Percentiles rank a stretch among this genome's conserved stretches.
Conservation (phyloP, 2,113 vertebrate genomes). For the Suricata suricatta region DNA sequence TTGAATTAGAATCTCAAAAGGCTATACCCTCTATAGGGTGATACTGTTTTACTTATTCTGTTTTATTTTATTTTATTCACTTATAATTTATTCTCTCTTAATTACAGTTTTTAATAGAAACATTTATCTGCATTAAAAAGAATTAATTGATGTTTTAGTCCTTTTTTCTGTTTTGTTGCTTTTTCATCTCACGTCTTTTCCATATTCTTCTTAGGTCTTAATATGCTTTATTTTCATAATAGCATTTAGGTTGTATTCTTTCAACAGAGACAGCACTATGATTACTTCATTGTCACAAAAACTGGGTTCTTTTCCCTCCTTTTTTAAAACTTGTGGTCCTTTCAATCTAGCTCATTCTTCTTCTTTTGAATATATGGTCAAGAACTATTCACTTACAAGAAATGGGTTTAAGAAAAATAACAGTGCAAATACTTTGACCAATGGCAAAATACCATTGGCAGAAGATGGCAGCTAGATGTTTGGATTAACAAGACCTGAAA, state of each 20-base stretch:
- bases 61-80: not conserved
- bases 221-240: not conserved
- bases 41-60: not conserved
- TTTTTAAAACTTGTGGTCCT: not conserved
- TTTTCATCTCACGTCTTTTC: not conserved
- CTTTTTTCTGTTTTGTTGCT: not conserved
- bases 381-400: not conserved
- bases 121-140: not conserved
- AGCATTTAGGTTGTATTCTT: not conserved
- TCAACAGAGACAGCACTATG: not conserved
- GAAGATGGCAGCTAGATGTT: not conserved
- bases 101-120: not conserved
- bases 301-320: not conserved
- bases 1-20: not conserved
- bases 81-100: not conserved
- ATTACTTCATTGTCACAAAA: slow-evolving; percentile 14
- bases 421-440: not conserved
- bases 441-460: not conserved
- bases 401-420: slow-evolving; percentile 23
- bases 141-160: not conserved
- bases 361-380: not conserved
- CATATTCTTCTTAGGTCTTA: not conserved
- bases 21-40: not conserved
- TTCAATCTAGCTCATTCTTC: not conserved
- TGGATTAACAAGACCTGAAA: not conserved